Evolutionary conservation across 2,797 vertebrate genomes (phyloP).

Genomic region (Mastacembelus armatus): DNA sequence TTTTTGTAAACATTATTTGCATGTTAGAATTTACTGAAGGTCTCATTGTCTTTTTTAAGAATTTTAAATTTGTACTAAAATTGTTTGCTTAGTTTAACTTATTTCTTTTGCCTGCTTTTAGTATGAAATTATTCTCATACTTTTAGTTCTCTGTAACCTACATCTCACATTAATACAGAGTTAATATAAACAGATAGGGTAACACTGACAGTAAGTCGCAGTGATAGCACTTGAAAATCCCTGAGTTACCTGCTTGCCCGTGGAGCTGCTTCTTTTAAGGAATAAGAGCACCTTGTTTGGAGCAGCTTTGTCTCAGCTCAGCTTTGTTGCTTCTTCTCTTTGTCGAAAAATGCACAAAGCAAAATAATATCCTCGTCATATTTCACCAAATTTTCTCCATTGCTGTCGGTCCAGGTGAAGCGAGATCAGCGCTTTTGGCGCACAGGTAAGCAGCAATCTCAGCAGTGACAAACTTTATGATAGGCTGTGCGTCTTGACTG

Average conservation of each 20-base stretch:
- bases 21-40: not conserved
- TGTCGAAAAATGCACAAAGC: constrained; percentile 34
- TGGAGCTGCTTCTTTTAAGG: not conserved
- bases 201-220: not conserved
- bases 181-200: not conserved
- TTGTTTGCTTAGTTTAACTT: too few relatives aligned
- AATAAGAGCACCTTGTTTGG: constrained; percentile 5
- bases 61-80: too few relatives aligned
- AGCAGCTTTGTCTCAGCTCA: constrained; percentile 20
- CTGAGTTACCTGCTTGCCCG: constrained; percentile 59
- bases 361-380: constrained; percentile 71
- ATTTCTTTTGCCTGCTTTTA: not conserved
- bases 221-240: not conserved
- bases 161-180: too few relatives aligned
- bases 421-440: constrained; percentile 26
- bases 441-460: constrained; percentile 58
- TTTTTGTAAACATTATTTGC: too few relatives aligned
- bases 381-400: constrained; percentile 42
- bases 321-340: constrained; percentile 23
- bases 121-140: not conserved
- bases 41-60: not conserved
- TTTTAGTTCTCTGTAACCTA: too few relatives aligned
- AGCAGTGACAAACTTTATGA: constrained; percentile 59
- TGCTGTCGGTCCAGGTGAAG: constrained; percentile 50
- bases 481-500: constrained; percentile 61